Conservation (phyloP, 2,888 invertebrate species). For the Adineta ricciae region DNA sequence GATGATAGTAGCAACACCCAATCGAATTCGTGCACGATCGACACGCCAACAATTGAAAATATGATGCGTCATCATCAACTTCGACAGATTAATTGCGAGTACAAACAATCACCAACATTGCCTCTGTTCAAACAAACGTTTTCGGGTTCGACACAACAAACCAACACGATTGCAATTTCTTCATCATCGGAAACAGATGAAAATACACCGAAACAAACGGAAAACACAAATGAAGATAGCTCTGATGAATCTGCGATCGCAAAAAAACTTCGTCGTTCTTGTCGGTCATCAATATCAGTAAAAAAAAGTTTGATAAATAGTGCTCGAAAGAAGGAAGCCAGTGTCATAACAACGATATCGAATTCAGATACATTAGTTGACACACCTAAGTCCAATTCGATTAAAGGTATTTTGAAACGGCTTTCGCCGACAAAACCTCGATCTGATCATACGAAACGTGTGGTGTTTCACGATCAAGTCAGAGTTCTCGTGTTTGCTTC, state of each 20-base stretch:
- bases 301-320: not conserved
- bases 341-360: not conserved
- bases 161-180: not conserved
- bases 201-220: not conserved
- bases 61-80: not conserved
- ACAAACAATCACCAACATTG: not conserved
- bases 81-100: not conserved
- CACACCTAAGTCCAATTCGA: not conserved
- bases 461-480: not conserved
- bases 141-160: not conserved
- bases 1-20: not conserved
- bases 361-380: not conserved
- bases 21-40: not conserved
- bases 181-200: not conserved
- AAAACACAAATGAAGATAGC: not conserved
- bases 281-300: not conserved
- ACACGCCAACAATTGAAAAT: conserved; percentile 8
- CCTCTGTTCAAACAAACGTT: not conserved
- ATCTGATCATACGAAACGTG: not conserved
- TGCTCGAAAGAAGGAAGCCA: not conserved
- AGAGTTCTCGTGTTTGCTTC: not conserved
- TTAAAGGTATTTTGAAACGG: not conserved
- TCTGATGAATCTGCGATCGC: not conserved
- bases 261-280: not conserved
- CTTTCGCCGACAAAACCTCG: not conserved